Conservation (phyloP, 2,888 invertebrate species). For the Hesperia comma region DNA sequence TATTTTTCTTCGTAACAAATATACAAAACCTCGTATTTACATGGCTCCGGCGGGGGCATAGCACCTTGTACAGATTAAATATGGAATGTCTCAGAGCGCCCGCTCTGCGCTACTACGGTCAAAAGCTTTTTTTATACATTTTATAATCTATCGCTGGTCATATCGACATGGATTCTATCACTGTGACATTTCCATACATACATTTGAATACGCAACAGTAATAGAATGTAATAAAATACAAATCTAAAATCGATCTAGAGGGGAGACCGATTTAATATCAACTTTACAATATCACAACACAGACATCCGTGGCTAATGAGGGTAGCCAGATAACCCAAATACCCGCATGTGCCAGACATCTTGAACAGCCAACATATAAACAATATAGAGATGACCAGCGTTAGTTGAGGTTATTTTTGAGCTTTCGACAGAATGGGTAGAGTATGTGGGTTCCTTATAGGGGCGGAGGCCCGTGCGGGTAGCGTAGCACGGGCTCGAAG, state of each 20-base stretch:
- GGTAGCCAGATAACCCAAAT: constrained; percentile 10
- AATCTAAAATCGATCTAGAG: constrained; percentile 28
- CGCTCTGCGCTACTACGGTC: constrained; percentile 44
- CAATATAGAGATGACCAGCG: constrained; percentile 4
- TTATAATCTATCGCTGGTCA: constrained; percentile 16
- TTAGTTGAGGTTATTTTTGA: constrained; percentile 25
- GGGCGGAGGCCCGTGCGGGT: constrained; percentile 97
- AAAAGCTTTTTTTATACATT: constrained; percentile 39
- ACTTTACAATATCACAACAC: constrained; percentile 32
- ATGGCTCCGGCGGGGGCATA: constrained; percentile 38
- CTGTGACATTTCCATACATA: not conserved
- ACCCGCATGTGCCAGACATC: constrained; percentile 13
- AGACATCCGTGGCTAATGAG: constrained; percentile 8
- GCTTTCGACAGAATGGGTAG: constrained; percentile 24
- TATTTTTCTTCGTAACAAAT: constrained; percentile 65
- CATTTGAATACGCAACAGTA: not conserved
- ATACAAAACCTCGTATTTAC: constrained; percentile 62
- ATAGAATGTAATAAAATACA: constrained; percentile 17
- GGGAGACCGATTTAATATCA: constrained; percentile 31
- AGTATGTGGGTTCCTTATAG: constrained; percentile 80
- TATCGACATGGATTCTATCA: not conserved
- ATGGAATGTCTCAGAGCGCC: constrained; percentile 54
- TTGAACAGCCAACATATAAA: constrained; percentile 24
- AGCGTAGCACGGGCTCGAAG: constrained; percentile 94
- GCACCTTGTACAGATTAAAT: constrained; percentile 42